These are phyloP conservation scores for Paracentrotus lividus DNA, from an alignment of 53 echinoderm and acorn worm species.

Conservation along the genomic window DNA sequence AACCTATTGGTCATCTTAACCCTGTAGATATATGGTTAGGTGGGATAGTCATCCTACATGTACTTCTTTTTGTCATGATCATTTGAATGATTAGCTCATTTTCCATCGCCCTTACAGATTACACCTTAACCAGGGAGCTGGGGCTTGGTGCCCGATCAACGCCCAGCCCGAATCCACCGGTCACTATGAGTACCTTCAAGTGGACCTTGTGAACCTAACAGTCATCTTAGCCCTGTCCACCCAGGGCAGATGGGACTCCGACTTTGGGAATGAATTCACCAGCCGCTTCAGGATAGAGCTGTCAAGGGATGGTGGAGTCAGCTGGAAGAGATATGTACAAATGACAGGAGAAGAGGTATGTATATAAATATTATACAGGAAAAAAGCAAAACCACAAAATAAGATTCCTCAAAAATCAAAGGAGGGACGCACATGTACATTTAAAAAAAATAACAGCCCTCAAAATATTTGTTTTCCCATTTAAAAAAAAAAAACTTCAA, in stretches of 20 bases:
- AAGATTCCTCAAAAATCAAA: too few relatives aligned
- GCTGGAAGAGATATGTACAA: constrained; percentile 79
- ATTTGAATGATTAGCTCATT: neutral
- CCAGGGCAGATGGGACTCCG: constrained; percentile 88
- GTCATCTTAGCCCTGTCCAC: constrained; percentile 84
- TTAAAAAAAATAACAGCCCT: too few relatives aligned
- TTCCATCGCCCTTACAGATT: constrained; percentile 53
- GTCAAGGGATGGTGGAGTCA: constrained; percentile 72
- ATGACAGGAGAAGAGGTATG: constrained; percentile 73
- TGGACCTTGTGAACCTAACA: constrained; percentile 85
- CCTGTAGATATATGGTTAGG: constrained; percentile 85
- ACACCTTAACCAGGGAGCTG: constrained; percentile 76
- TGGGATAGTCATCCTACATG: constrained; percentile 72
- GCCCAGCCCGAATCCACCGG: constrained; percentile 74
- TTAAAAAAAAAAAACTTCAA: too few relatives aligned
- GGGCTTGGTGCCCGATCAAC: constrained; percentile 95
- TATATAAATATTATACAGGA: too few relatives aligned
- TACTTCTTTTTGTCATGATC: neutral
- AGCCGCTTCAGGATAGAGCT: constrained; percentile 84
- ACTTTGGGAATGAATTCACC: constrained; percentile 82
- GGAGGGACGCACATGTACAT: too few relatives aligned
- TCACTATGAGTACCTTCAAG: constrained; percentile 89
- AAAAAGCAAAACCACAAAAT: too few relatives aligned
- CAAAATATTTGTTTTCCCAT: too few relatives aligned
- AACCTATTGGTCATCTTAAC: constrained; percentile 83